Base-by-base conservation (phyloP, 2,797 vertebrate species). In the Halcyon chelicuti region DNA sequence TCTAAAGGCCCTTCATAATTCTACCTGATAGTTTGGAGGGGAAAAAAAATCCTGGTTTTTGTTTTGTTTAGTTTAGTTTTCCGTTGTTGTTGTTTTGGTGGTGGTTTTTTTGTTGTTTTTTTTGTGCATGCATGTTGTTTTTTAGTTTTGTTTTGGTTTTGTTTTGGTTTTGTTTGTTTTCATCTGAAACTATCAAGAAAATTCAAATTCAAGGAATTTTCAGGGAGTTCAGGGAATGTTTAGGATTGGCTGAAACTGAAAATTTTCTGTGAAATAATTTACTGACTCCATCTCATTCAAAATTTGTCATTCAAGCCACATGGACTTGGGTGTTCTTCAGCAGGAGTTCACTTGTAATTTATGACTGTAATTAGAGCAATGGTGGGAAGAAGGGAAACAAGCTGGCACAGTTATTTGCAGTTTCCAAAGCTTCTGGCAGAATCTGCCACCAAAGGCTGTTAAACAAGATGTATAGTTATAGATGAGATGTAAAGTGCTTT, bases 381-480 rank as follows among this genome's bases (percentile, higher is more conserved):
- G 12, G 6, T 40, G 12, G 16, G 21, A 21, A 49, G 51, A 82
- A 72, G 29, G 22, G 46, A 88, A 81, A 57, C 3, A 88, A 72
- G 11, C 26, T 65, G 66, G 28, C 51, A 61, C 0, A 4, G 57
- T 65, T 87, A 61, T 81, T 78, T 89, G 40, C 35, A n/a, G 12
- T 73, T 93, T 93, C 42, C 23, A 87, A 51, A 55, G 42, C 33
- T 90, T 68, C 51, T 91, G 77, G n/a, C 55, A 70, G 26, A 86
- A 28, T 67, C 37, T 4, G 3, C 35, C 75, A 77, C 28, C 57
- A 68, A 46, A 49, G 12, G 13, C 63, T 89, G 18, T 83, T 94
- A 85, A 95, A 73, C 16, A 85, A 89, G 68, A 73, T 3, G 3
- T 55, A 55, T 66, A 16, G 52, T 70, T 66, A 94, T 19, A 67